phyloP scores from a whole-genome alignment of 2,113 vertebrate species.

The Pholis gunnellus region DNA sequence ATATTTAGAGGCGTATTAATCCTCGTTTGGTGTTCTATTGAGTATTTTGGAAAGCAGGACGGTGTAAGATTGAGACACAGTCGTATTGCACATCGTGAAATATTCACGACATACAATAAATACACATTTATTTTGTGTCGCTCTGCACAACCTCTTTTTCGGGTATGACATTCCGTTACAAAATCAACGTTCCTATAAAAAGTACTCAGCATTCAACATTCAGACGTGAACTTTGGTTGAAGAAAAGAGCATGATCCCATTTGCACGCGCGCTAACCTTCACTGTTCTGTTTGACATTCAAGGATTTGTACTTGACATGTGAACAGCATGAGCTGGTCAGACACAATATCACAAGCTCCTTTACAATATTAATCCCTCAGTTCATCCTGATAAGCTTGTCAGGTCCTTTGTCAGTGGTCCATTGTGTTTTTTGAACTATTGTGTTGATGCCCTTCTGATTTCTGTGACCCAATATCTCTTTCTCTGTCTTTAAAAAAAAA shows the following conservation, averaged over 20 bases:
- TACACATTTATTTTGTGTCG: too few relatives aligned
- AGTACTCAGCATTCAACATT: too few relatives aligned
- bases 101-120: too few relatives aligned
- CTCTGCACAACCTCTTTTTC: too few relatives aligned
- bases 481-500: background rate
- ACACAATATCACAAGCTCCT: constrained; percentile 9
- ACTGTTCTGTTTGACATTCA: background rate
- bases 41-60: background rate
- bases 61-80: background rate
- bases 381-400: constrained; percentile 5
- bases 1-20: background rate
- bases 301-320: background rate
- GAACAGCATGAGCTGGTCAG: constrained; percentile 1
- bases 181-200: too few relatives aligned
- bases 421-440: background rate
- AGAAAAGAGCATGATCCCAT: too few relatives aligned
- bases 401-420: background rate
- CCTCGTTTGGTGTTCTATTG: background rate
- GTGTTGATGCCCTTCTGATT: constrained; percentile 12
- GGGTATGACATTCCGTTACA: too few relatives aligned
- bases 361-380: background rate
- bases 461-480: constrained; percentile 18
- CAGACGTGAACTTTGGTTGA: background rate
- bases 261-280: too few relatives aligned
- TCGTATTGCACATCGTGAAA: too few relatives aligned